phyloP scores from a whole-genome alignment of 53 echinoderm and acorn worm species.

The Hippasteria phrygiana region DNA sequence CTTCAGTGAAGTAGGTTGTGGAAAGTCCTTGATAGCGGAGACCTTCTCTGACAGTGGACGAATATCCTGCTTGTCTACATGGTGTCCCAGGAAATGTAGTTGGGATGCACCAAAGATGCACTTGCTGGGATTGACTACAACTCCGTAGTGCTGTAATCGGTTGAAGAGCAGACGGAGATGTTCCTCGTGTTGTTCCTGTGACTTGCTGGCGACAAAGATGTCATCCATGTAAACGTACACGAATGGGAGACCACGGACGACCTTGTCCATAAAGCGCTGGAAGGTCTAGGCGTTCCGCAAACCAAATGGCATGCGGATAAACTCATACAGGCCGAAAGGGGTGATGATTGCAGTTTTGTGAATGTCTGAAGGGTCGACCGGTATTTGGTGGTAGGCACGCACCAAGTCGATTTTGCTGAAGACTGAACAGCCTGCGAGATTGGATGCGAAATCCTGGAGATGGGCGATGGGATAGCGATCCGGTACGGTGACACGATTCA shows the following conservation, averaged over 20 bases:
- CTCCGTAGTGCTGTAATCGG: slow-evolving; percentile 54
- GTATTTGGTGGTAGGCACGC: slow-evolving; percentile 30
- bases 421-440: neutral
- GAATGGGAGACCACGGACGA: slow-evolving; percentile 37
- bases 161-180: slow-evolving; percentile 43
- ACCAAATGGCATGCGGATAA: slow-evolving; percentile 35
- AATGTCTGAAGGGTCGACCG: slow-evolving; percentile 22
- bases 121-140: slow-evolving; percentile 62
- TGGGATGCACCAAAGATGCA: slow-evolving; percentile 28
- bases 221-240: slow-evolving; percentile 66
- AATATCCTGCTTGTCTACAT: slow-evolving; percentile 32
- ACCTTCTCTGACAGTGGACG: slow-evolving; percentile 49
- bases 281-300: slow-evolving; percentile 61
- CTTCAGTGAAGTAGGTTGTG: slow-evolving; percentile 43
- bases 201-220: slow-evolving; percentile 56
- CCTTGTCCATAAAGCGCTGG: slow-evolving; percentile 64
- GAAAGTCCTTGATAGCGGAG: slow-evolving; percentile 17
- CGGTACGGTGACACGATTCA: no score
- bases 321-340: slow-evolving; percentile 39
- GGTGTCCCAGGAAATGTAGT: slow-evolving; percentile 64
- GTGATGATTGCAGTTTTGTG: slow-evolving; percentile 71
- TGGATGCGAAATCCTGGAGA: no score
- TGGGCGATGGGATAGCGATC: no score
- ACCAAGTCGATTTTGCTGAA: slow-evolving; percentile 57
- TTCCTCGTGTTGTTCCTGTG: slow-evolving; percentile 9